phyloP scores from a whole-genome alignment of 2,113 vertebrate genomes.

The Tetraodon nigroviridis region DNA sequence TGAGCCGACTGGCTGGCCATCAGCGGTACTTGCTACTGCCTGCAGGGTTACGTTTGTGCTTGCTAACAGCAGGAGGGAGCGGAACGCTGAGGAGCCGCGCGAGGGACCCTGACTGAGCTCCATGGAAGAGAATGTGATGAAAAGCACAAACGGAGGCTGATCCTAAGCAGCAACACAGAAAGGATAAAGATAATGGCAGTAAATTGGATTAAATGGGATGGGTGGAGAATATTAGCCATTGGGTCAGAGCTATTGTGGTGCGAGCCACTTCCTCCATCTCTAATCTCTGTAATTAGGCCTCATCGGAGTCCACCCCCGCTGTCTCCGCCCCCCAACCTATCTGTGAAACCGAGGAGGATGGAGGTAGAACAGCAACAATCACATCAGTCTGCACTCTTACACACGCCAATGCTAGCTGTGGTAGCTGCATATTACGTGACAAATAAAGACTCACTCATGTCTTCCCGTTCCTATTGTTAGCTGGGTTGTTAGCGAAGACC shows the following conservation, averaged over 20 bases:
- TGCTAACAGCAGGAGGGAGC: too few species aligned
- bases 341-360: conserved; percentile 18
- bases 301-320: conserved; percentile 37
- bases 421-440: too few species aligned
- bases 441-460: too few species aligned
- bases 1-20: too few species aligned
- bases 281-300: conserved; percentile 73
- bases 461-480: too few species aligned
- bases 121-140: background rate
- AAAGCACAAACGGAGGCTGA: conserved; percentile 34
- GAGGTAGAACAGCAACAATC: background rate
- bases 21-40: too few species aligned
- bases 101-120: background rate
- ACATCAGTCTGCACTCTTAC: background rate
- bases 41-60: too few species aligned
- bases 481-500: too few species aligned
- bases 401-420: too few species aligned
- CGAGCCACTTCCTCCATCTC: conserved; percentile 60
- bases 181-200: conserved; percentile 60
- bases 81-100: too few species aligned
- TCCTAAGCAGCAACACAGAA: conserved; percentile 52
- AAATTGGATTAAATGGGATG: conserved; percentile 69
- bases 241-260: conserved; percentile 66
- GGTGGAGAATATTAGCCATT: conserved; percentile 64
- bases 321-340: conserved; percentile 6